These are phyloP conservation scores for Icerya purchasi DNA, from an alignment of 2,888 invertebrate genomes.

Conservation along the genomic window DNA sequence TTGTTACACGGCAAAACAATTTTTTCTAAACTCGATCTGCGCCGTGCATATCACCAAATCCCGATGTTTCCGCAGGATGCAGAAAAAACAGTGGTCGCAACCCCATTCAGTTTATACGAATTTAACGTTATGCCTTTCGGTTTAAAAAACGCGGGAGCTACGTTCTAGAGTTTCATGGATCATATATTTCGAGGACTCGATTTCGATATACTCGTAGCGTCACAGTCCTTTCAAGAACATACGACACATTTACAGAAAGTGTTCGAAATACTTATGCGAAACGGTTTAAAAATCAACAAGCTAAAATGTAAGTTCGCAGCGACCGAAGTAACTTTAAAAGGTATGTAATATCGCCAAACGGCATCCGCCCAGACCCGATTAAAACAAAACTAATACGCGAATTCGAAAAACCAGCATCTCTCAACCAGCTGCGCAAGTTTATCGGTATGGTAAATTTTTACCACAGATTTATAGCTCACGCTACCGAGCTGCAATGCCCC, in stretches of 20 bases:
- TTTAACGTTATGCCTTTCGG: conserved; percentile 18
- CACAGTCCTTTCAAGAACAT: background rate
- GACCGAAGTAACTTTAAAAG: conserved; percentile 1
- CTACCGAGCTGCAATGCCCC: background rate
- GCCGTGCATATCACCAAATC: conserved; percentile 20
- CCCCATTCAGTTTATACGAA: conserved; percentile 18
- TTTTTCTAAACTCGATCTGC: conserved; percentile 16
- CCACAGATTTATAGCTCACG: background rate
- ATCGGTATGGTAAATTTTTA: conserved; percentile 4
- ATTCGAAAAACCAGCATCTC: background rate
- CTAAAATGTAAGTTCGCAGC: conserved; percentile 1
- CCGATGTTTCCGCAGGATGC: conserved; percentile 18
- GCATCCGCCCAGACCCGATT: background rate
- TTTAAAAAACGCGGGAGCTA: conserved; percentile 17
- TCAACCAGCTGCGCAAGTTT: background rate
- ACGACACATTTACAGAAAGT: background rate
- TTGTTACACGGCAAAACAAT: conserved; percentile 10
- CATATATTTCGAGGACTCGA: background rate
- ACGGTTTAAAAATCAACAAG: background rate
- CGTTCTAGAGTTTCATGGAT: conserved; percentile 2
- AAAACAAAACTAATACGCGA: background rate
- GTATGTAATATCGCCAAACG: background rate
- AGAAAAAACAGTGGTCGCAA: conserved; percentile 20
- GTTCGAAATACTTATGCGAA: background rate
- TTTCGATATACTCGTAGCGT: conserved; percentile 4